Percentiles rank a stretch among this genome's conserved stretches.
phyloP scores from a whole-genome alignment of 2,888 invertebrate genomes.

The Noctua janthe region DNA sequence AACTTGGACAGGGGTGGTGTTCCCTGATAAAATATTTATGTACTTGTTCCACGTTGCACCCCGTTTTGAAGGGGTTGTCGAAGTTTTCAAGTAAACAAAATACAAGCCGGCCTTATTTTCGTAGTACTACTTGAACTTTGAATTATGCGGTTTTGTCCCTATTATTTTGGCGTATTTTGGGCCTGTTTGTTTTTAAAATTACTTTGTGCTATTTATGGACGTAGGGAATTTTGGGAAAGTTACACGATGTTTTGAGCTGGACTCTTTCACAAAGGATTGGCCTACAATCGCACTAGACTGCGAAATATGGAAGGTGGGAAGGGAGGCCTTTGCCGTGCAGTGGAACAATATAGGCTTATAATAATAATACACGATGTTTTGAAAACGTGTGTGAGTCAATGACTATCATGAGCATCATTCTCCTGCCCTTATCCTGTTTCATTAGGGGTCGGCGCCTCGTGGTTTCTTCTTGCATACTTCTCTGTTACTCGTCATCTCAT shows the following conservation, averaged over 20 bases:
- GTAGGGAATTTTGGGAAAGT: not conserved
- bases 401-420: not conserved
- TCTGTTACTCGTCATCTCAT: too few species aligned
- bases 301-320: too few species aligned
- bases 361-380: not conserved
- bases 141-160: constrained; percentile 38
- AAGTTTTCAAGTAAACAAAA: constrained; percentile 60
- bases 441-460: too few species aligned
- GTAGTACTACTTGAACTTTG: constrained; percentile 38
- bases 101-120: constrained; percentile 40
- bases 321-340: too few species aligned
- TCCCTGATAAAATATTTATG: constrained; percentile 64
- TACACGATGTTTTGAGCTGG: not conserved
- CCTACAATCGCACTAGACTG: too few species aligned
- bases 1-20: constrained; percentile 58
- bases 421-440: too few species aligned
- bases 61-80: constrained; percentile 53
- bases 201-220: not conserved
- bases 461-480: too few species aligned
- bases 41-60: constrained; percentile 36
- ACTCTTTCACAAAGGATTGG: too few species aligned
- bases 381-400: too few species aligned
- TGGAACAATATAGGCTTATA: too few species aligned
- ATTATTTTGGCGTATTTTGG: constrained; percentile 28
- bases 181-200: constrained; percentile 7